Percentiles rank a stretch among this genome's conserved stretches.
These are phyloP conservation scores for Intoshia linei DNA, from an alignment of 1,140 invertebrate species.

Conservation along the genomic window DNA sequence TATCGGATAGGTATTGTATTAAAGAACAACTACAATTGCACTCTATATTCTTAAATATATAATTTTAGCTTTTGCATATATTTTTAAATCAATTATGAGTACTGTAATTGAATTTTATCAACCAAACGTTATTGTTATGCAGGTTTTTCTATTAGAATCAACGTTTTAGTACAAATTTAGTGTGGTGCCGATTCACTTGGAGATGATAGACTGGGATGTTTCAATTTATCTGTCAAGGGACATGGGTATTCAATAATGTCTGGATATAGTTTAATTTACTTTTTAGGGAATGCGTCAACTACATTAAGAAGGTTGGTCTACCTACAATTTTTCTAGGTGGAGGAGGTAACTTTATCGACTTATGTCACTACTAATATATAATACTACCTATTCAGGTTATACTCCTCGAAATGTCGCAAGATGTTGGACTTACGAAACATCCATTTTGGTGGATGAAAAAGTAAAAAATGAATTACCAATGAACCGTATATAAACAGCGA, in stretches of 20 bases:
- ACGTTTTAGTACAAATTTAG: conserved; percentile 8
- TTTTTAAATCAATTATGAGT: conserved; percentile 67
- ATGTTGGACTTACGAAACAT: conserved; percentile 87
- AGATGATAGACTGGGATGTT: conserved; percentile 58
- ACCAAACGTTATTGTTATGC: conserved; percentile 75
- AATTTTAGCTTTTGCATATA: conserved; percentile 34
- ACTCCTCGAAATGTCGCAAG: conserved; percentile 63
- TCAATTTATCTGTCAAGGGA: conserved; percentile 49
- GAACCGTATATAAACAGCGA: conserved; percentile 1
- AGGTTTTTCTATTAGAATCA: conserved; percentile 1
- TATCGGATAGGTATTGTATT: too few species aligned
- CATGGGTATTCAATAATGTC: conserved; percentile 4
- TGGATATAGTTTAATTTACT: background rate
- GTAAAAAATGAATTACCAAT: conserved; percentile 54
- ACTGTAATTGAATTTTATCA: conserved; percentile 79
- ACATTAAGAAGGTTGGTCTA: conserved; percentile 54
- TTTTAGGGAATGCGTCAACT: conserved; percentile 48
- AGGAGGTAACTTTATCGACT: too few species aligned
- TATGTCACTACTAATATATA: too few species aligned
- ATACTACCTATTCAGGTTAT: too few species aligned
- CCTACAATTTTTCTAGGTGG: conserved; percentile 65
- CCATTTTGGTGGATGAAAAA: conserved; percentile 42
- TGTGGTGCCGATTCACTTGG: conserved; percentile 90
- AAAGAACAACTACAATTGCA: too few species aligned
- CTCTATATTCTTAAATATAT: too few species aligned